Evolutionary conservation across 2,888 invertebrate species (phyloP).

Genomic region (Boloria euphrosyne): DNA sequence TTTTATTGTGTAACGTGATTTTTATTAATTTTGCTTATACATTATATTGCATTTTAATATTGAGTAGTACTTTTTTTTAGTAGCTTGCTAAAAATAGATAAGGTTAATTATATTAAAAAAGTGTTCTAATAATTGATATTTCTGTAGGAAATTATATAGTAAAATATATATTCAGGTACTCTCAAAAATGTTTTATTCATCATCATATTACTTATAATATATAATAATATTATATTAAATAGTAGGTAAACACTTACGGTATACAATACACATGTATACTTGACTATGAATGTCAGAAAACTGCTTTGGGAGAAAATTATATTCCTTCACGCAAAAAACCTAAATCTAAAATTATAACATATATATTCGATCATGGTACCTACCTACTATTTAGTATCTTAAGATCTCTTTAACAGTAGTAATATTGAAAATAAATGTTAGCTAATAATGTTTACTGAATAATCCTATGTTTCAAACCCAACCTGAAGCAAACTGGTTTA

Average conservation of each 20-base stretch:
- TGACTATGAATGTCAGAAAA: too few species aligned
- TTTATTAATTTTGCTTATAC: background rate
- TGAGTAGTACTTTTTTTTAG: background rate
- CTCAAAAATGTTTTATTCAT: background rate
- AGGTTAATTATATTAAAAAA: background rate
- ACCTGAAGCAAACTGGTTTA: background rate
- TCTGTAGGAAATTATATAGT: background rate
- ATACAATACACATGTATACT: too few species aligned
- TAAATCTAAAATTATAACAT: too few species aligned
- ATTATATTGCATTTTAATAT: constrained; percentile 8
- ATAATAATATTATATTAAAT: too few species aligned
- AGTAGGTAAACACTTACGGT: too few species aligned
- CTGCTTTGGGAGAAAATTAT: too few species aligned
- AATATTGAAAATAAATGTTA: background rate
- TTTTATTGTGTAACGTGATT: background rate
- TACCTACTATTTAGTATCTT: too few species aligned
- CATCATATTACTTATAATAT: too few species aligned
- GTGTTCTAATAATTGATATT: constrained; percentile 3
- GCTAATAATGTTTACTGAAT: constrained; percentile 1
- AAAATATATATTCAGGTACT: background rate
- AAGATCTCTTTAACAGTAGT: too few species aligned
- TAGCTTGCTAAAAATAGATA: background rate
- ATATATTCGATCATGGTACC: too few species aligned
- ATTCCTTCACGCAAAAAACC: too few species aligned
- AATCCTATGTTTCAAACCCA: background rate